These are phyloP conservation scores for Argyrosomus regius DNA, from an alignment of 2,797 vertebrate genomes.

Conservation along the genomic window DNA sequence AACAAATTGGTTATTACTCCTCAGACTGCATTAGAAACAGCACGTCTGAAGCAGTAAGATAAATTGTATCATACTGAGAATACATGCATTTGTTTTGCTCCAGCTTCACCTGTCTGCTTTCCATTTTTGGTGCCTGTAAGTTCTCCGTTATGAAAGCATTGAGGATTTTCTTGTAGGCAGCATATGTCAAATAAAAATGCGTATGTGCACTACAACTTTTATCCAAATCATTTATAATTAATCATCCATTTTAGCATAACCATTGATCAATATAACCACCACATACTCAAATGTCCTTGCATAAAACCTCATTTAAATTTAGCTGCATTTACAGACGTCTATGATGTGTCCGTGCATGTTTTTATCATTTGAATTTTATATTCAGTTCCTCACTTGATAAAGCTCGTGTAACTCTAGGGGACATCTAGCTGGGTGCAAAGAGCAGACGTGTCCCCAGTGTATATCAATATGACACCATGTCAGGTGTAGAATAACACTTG, in stretches of 20 bases:
- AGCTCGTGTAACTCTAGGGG: constrained; percentile 3
- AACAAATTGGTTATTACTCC: not conserved
- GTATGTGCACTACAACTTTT: not conserved
- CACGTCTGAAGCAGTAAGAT: not conserved
- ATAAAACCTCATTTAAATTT: not conserved
- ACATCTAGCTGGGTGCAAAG: constrained; percentile 14
- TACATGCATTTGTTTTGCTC: not conserved
- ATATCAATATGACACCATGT: constrained; percentile 47
- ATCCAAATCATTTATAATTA: not conserved
- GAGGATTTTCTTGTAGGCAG: not conserved
- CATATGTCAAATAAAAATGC: not conserved
- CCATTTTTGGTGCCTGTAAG: not conserved
- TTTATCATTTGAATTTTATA: not conserved
- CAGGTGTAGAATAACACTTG: constrained; percentile 64
- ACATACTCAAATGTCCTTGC: too few relatives aligned
- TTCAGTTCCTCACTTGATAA: constrained; percentile 13
- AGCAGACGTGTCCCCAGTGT: constrained; percentile 33
- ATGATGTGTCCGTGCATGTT: not conserved
- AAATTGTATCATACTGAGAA: not conserved
- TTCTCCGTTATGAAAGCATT: not conserved
- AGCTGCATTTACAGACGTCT: not conserved
- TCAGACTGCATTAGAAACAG: constrained; percentile 2
- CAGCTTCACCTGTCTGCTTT: not conserved
- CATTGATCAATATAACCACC: not conserved
- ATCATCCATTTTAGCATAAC: not conserved